phyloP scores from a whole-genome alignment of 2,113 vertebrate genomes.

The Aspiorhynchus laticeps region DNA sequence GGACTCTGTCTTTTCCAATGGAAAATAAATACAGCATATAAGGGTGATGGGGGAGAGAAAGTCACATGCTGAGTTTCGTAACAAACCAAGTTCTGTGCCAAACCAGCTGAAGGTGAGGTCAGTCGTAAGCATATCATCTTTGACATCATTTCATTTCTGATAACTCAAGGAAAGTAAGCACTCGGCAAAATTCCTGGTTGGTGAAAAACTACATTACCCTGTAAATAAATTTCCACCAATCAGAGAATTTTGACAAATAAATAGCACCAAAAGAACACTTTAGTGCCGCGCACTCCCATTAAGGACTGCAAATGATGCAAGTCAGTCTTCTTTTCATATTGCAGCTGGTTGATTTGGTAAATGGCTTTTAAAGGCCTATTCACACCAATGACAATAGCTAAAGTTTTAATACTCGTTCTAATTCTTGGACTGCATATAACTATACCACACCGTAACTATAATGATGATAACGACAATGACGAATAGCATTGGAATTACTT shows the following conservation, averaged over 20 bases:
- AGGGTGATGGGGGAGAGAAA: constrained; percentile 44
- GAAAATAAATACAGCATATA: constrained; percentile 64
- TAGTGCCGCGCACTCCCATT: background rate
- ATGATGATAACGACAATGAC: background rate
- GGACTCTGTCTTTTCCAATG: constrained; percentile 54
- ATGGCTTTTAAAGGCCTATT: too few relatives aligned
- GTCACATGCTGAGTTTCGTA: constrained; percentile 19
- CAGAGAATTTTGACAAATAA: background rate
- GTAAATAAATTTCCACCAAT: background rate
- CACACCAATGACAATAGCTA: too few relatives aligned
- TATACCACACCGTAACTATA: too few relatives aligned
- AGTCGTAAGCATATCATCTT: background rate
- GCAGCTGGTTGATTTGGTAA: too few relatives aligned
- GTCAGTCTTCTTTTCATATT: background rate
- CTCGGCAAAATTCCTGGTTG: background rate
- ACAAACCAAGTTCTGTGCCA: constrained; percentile 18
- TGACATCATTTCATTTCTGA: background rate
- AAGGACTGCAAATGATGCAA: background rate
- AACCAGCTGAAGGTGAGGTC: constrained; percentile 17
- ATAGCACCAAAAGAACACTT: background rate
- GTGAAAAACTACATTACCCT: background rate
- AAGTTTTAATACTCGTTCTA: too few relatives aligned
- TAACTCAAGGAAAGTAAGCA: background rate
- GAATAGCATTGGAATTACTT: background rate
- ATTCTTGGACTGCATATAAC: too few relatives aligned